Base-by-base conservation (phyloP, 2,797 vertebrate species). In the Gambelia wislizenii region DNA sequence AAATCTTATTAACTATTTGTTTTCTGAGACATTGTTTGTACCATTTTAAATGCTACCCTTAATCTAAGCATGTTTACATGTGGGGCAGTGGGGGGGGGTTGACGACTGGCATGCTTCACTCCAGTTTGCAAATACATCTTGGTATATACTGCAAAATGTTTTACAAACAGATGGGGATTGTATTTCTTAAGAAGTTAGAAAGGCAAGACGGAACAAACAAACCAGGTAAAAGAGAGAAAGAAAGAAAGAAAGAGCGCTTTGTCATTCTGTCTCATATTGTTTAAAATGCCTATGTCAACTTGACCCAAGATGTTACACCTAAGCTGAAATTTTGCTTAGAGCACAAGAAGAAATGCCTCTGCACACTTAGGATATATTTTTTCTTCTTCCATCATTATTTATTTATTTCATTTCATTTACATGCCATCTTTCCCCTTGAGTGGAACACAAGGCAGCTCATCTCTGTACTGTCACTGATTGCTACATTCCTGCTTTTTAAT, bases 191-290 rank as follows among this genome's bases (percentile, higher is more conserved):
- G 22, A 88, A 54, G 27, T 54, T 22, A 77, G 47, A 67, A 78
- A 84, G 20, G 12, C 61, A 80, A 88, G 39, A 30, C 89, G 4
- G 49, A 91, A 82, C n/a, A 59, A 69, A 78, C 10, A 90, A 83
- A 83, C 0, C 30, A 2, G 72, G 13, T 9, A 1, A 0, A 85
- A 25, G 80, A 64, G 1, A 74, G 4, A 30, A n/a, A 54, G 22
- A n/a, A 52, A 86, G 20, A 61, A 74, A 52, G 14, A 72, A 74
- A 27, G 70, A 69, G 70, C 9, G 49, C 6, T 3, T 1, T 47
- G n/a, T 42, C 70, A 13, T 33, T 69, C n/a, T 33, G 47, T 67
- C 20, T 61, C 2, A 12, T 8, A 82, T 18, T 82, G 36, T 70
- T 81, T 83, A 42, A 83, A 44, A 52, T 0, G 7, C 44, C 30